Evolutionary conservation across 37 sponge, comb jelly and placozoan genomes (phyloP).

Genomic region (Cliona cf. orientalis): DNA sequence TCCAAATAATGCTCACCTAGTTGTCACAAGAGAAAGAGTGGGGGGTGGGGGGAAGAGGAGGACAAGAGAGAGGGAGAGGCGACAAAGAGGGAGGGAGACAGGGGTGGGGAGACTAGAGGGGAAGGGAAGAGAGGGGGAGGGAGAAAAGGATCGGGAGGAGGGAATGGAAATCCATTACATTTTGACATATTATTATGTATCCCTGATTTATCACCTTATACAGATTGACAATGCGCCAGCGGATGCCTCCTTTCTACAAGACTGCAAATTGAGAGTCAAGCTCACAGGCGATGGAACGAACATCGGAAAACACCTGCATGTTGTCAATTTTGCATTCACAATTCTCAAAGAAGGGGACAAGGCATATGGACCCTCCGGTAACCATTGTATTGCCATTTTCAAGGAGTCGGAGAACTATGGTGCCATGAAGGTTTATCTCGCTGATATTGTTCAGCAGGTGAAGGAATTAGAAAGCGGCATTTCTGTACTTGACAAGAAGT

Average conservation of each 20-base stretch:
- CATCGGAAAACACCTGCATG: neutral
- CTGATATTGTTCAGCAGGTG: conserved; percentile 1
- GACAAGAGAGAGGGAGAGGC: too few species aligned
- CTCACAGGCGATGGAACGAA: conserved; percentile 21
- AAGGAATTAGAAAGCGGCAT: neutral
- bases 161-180: too few species aligned
- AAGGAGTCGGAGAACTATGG: conserved; percentile 10
- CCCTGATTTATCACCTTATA: too few species aligned
- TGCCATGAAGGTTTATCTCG: neutral
- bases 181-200: too few species aligned
- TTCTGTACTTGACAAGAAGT: neutral
- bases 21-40: too few species aligned
- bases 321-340: neutral
- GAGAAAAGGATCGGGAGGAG: too few species aligned
- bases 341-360: neutral
- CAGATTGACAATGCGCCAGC: neutral
- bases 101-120: too few species aligned
- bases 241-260: neutral
- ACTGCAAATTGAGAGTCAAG: neutral
- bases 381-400: conserved; percentile 11
- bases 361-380: neutral
- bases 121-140: too few species aligned
- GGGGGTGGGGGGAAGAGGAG: too few species aligned
- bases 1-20: too few species aligned
- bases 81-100: too few species aligned